A percentile compares a stretch with the other conserved stretches of the same genome.
These are phyloP conservation scores for Condylostylus longicornis DNA, from an alignment of 1,140 invertebrate species.

Conservation along the genomic window DNA sequence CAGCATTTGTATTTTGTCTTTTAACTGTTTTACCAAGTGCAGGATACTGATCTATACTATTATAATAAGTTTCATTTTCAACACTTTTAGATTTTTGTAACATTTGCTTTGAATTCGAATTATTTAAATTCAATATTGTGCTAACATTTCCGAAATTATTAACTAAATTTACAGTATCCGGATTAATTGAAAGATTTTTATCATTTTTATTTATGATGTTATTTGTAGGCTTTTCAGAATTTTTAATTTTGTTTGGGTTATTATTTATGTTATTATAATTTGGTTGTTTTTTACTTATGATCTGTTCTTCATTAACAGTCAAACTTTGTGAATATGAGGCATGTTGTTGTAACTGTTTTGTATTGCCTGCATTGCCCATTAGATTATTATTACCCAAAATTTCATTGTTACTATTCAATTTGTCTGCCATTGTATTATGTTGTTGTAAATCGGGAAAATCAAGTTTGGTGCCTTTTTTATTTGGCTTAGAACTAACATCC, in stretches of 20 bases:
- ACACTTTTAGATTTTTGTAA: conserved; percentile 30
- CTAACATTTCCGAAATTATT: neutral
- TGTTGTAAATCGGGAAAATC: conserved; percentile 26
- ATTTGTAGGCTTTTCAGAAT: too few relatives aligned
- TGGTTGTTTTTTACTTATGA: too few relatives aligned
- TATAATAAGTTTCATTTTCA: conserved; percentile 25
- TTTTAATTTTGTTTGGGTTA: too few relatives aligned
- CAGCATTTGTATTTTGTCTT: conserved; percentile 25
- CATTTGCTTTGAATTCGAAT: conserved; percentile 6
- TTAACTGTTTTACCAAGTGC: conserved; percentile 30
- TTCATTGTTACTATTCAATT: neutral
- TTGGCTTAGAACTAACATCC: neutral
- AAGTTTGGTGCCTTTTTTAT: conserved; percentile 18
- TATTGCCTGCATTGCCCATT: neutral
- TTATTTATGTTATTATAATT: too few relatives aligned
- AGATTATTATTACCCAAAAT: neutral
- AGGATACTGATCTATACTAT: conserved; percentile 28
- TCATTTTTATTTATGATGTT: too few relatives aligned
- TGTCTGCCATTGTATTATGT: neutral
- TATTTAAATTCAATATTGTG: neutral
- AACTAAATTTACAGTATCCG: neutral
- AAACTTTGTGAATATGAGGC: conserved; percentile 13
- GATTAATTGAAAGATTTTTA: too few relatives aligned
- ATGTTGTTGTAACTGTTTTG: neutral
- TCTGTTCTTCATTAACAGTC: too few relatives aligned